These are phyloP conservation scores for Zootoca vivipara DNA, from an alignment of 2,113 vertebrate species.

Conservation along the genomic window DNA sequence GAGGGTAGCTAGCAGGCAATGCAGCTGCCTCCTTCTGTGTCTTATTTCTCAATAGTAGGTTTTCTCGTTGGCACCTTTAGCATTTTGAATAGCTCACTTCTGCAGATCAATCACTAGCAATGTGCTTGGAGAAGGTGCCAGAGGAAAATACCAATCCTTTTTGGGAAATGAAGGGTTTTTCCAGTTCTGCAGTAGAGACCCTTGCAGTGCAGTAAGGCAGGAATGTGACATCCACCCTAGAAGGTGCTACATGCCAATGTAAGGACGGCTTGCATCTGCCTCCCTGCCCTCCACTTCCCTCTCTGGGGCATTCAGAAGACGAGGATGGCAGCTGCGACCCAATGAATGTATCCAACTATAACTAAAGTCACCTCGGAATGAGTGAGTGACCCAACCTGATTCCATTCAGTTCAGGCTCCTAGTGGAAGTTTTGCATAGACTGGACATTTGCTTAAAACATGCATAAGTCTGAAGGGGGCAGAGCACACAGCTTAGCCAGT, in stretches of 20 bases:
- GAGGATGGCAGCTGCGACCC: background rate
- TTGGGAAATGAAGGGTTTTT: background rate
- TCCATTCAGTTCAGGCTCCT: conserved; percentile 57
- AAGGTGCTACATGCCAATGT: conserved; percentile 65
- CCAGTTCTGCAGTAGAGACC: conserved; percentile 20
- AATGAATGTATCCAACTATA: background rate
- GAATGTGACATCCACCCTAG: conserved; percentile 47
- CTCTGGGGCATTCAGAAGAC: conserved; percentile 6
- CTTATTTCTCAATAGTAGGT: background rate
- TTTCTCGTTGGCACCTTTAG: background rate
- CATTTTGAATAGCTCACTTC: background rate
- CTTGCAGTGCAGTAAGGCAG: conserved; percentile 61
- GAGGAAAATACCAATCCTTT: conserved; percentile 50
- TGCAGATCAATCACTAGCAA: fast-evolving
- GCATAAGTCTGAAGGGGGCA: conserved; percentile 63
- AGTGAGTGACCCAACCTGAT: conserved; percentile 55
- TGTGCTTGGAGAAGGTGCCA: background rate
- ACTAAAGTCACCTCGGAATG: conserved; percentile 65
- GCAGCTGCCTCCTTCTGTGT: background rate
- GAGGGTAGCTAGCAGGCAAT: background rate
- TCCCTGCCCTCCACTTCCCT: background rate
- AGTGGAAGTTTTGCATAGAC: conserved; percentile 80
- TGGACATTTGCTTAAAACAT: conserved; percentile 65
- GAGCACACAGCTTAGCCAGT: conserved; percentile 35
- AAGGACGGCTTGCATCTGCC: conserved; percentile 52